Percentiles rank a stretch among this genome's conserved stretches.
phyloP scores from a whole-genome alignment of 2,888 invertebrate genomes.

The Rhaphigaster nebulosa region DNA sequence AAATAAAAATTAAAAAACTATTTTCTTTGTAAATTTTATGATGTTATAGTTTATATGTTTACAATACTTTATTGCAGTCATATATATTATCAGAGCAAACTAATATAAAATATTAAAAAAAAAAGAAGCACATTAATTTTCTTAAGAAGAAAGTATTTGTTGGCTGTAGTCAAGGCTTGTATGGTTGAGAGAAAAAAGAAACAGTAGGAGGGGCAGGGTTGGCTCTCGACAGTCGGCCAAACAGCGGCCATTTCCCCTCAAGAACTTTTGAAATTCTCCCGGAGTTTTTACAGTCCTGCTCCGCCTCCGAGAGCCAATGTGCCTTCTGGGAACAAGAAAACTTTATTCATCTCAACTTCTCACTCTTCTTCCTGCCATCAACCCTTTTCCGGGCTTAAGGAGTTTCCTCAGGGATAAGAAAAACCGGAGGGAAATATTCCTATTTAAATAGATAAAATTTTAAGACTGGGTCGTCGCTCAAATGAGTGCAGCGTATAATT shows the following conservation, averaged over 20 bases:
- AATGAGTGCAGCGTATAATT: not conserved
- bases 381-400: slow-evolving; percentile 32
- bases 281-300: slow-evolving; percentile 31
- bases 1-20: too few species aligned
- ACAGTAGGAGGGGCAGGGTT: not conserved
- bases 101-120: too few species aligned
- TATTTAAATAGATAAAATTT: slow-evolving; percentile 49
- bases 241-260: slow-evolving; percentile 46
- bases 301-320: not conserved
- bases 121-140: not conserved
- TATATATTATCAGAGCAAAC: too few species aligned
- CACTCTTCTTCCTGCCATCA: slow-evolving; percentile 39
- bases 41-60: too few species aligned
- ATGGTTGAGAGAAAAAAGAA: not conserved
- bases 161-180: not conserved
- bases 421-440: not conserved
- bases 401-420: not conserved
- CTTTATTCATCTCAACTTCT: slow-evolving; percentile 42
- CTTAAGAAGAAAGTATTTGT: not conserved
- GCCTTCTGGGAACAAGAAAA: slow-evolving; percentile 36
- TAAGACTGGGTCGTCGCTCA: not conserved
- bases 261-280: slow-evolving; percentile 44
- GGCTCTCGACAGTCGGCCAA: not conserved
- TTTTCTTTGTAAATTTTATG: too few species aligned
- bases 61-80: too few species aligned